Evolutionary conservation across 1,140 invertebrate species (phyloP), one percentile per base, ranked within the genome.

Genomic region (honey bee (Apis mellifera)): DNA sequence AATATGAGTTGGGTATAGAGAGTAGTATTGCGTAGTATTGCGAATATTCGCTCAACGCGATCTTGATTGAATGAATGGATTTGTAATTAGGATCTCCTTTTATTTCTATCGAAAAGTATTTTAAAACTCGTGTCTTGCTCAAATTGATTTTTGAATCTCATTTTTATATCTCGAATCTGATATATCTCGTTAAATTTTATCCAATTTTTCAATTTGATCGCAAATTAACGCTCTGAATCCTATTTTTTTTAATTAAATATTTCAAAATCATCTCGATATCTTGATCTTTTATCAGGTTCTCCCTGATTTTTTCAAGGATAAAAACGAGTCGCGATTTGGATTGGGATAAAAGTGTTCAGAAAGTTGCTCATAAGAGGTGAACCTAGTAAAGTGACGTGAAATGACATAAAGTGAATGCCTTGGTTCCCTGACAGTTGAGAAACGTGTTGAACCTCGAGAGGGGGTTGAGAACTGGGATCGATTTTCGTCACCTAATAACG

Each of bases 401-500:
- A 1, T 54, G 52, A 70, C 50, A 50, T 19, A 11, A 70, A 52
- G 48, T 11, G 32, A 59, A n/a, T 12, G 21, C 60, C 32, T 12
- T 73, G 21, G 42, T 62, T 69, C 48, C 55, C 21, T 42, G 8
- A 42, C 52, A 42, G 52, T 19, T 15, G 26, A 21, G 69, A 32
- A 68, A 82, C 62, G 42, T 12, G 54, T 42, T 21, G 48, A 48
- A 19, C 7, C 55, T 64, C 32, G 57, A 70, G 21, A 70, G 50
- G 59, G 59, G 65, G 65, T 74, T 50, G 55, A 26, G 64, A 57
- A 64, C 68, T 48, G n/a, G 74, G 66, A 77, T 59, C 73, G 81
- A 89, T 89, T 85, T 84, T 84, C 79, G 86, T 85, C 84, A 82
- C 87, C 68, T 73, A 83, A 87, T 89, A 89, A 89, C 68, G 79